Percentiles rank a stretch among this genome's conserved stretches.
Conservation (phyloP, 2,113 vertebrate species). For the Apodemus sylvaticus region DNA sequence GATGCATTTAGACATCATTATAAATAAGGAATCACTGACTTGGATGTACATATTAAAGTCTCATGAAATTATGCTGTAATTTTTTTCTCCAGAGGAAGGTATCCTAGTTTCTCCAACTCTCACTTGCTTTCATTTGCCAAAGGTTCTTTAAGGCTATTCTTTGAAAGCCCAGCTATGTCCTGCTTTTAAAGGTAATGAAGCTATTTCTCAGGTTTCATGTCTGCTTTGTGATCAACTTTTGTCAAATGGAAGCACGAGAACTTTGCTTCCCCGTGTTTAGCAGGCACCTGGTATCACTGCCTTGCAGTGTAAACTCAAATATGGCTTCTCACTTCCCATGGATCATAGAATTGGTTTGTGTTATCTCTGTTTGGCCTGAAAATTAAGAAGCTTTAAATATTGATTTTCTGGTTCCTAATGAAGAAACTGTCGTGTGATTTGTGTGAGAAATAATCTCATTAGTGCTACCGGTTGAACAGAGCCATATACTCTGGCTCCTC, state of each 20-base stretch:
- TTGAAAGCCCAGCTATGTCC: not conserved
- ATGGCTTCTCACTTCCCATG: not conserved
- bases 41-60: not conserved
- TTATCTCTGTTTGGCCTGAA: not conserved
- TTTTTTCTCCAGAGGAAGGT: not conserved
- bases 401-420: not conserved
- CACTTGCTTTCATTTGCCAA: not conserved
- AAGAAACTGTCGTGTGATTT: conserved; percentile 28
- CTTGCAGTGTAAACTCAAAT: not conserved
- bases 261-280: not conserved
- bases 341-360: not conserved
- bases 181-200: not conserved
- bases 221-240: not conserved
- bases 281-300: not conserved
- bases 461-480: not conserved
- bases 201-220: not conserved
- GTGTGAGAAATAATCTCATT: not conserved
- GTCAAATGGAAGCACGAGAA: not conserved
- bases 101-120: not conserved
- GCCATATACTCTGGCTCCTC: not conserved
- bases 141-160: not conserved
- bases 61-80: not conserved
- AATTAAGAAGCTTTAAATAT: conserved; percentile 40
- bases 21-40: not conserved
- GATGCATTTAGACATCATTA: not conserved